phyloP scores from a whole-genome alignment of 2,888 invertebrate genomes.

The Drosophila rubida region DNA sequence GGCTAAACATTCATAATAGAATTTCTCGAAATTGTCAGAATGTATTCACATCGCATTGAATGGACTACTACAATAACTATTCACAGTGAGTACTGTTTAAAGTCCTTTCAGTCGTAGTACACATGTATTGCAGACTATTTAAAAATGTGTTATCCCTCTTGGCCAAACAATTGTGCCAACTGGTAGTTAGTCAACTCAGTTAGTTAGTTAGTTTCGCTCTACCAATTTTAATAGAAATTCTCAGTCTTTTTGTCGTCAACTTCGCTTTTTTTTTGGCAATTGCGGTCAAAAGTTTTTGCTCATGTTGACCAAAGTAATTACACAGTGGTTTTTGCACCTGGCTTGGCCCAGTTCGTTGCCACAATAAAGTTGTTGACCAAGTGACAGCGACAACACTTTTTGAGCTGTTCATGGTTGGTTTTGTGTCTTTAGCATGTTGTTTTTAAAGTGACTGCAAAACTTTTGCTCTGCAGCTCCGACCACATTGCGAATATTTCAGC shows the following conservation, averaged over 20 bases:
- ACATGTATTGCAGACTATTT: neutral
- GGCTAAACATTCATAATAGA: constrained; percentile 16
- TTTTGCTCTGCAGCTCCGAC: constrained; percentile 31
- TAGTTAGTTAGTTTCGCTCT: constrained; percentile 6
- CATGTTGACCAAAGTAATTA: constrained; percentile 61
- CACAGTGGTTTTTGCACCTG: constrained; percentile 58
- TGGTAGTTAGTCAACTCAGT: constrained; percentile 30
- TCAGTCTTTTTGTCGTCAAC: neutral
- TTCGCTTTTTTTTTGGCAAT: neutral
- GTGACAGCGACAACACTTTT: constrained; percentile 48
- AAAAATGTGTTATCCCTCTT: neutral
- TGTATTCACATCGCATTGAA: constrained; percentile 20
- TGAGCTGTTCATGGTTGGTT: constrained; percentile 39
- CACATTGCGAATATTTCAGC: constrained; percentile 26
- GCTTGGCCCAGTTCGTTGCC: constrained; percentile 10
- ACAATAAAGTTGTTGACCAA: constrained; percentile 54
- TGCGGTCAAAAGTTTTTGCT: constrained; percentile 26
- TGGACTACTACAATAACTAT: constrained; percentile 15
- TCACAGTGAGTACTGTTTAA: neutral
- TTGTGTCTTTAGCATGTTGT: constrained; percentile 48
- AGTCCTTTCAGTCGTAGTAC: neutral
- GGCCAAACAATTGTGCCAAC: neutral
- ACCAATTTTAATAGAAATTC: neutral
- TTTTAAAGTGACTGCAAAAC: constrained; percentile 36
- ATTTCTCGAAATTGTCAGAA: constrained; percentile 13